A percentile compares a stretch with the other conserved stretches of the same genome.
Evolutionary conservation across 2,113 vertebrate genomes (phyloP).

Genomic region (Murina feae): DNA sequence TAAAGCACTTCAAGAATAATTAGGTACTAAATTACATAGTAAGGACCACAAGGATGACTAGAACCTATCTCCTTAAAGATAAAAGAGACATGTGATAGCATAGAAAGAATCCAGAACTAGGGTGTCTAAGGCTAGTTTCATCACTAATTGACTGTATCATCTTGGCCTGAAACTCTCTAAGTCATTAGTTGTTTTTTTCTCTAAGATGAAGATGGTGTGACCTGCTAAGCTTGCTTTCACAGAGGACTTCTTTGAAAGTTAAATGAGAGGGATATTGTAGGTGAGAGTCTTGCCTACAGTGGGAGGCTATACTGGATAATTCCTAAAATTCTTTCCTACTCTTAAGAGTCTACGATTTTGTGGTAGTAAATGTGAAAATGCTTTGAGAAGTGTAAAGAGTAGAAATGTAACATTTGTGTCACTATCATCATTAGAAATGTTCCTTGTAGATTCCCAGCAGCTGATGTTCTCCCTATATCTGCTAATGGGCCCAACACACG

Average conservation of each 20-base stretch:
- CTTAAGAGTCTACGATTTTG: not conserved
- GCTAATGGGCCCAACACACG: not conserved
- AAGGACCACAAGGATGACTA: slow-evolving; percentile 1
- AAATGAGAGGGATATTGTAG: not conserved
- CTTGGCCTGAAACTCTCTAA: not conserved
- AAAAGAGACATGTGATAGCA: not conserved
- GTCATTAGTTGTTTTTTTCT: slow-evolving; percentile 20
- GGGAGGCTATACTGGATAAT: not conserved
- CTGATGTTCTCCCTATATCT: not conserved
- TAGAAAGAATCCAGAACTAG: not conserved
- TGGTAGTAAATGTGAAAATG: slow-evolving; percentile 16
- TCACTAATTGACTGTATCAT: not conserved
- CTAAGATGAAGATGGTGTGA: not conserved
- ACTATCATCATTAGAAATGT: slow-evolving; percentile 18
- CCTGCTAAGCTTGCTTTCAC: not conserved
- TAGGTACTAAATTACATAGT: not conserved
- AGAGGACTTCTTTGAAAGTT: not conserved
- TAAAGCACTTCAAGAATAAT: not conserved
- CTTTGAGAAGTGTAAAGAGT: slow-evolving; percentile 9
- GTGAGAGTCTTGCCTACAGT: not conserved
- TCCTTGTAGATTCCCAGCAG: not conserved
- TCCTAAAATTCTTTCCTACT: not conserved
- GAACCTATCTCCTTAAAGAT: not conserved
- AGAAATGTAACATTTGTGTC: not conserved
- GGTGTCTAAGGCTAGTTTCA: not conserved